Conservation (phyloP, 2,888 invertebrate genomes). For the Melanophora roralis region DNA sequence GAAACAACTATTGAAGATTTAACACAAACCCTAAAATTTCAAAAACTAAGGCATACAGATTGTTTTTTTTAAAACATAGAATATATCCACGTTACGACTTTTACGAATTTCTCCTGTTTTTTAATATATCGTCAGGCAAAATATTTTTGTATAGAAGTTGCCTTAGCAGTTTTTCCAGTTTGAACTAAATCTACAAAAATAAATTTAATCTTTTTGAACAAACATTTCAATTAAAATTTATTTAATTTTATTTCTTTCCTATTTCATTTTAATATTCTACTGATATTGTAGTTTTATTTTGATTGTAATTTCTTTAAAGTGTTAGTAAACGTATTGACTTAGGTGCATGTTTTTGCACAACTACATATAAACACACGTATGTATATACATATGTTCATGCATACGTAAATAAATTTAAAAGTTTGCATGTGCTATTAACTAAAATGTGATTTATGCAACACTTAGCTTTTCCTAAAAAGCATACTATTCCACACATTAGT, state of each 20-base stretch:
- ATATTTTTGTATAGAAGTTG: no score
- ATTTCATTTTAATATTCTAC: conserved; percentile 53
- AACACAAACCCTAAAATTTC: no score
- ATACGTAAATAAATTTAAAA: background rate
- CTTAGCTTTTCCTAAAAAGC: conserved; percentile 57
- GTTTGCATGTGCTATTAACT: background rate
- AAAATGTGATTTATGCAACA: conserved; percentile 61
- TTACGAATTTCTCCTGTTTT: no score
- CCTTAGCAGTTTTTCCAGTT: no score
- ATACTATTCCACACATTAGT: conserved; percentile 64
- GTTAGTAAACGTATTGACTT: background rate
- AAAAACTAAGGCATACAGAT: no score
- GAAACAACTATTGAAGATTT: no score
- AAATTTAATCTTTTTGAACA: conserved; percentile 17
- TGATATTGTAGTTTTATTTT: conserved; percentile 26
- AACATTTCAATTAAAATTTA: conserved; percentile 46
- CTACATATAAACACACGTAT: background rate
- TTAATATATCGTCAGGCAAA: no score
- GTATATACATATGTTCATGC: background rate
- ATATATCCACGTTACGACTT: no score
- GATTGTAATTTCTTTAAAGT: conserved; percentile 24
- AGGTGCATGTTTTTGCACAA: no score
- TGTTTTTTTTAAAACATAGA: no score
- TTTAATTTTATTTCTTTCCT: conserved; percentile 37
- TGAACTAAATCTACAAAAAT: background rate